A percentile compares a stretch with the other conserved stretches of the same genome.
Conservation (phyloP, 2,888 invertebrate species). For the Rhimphoctona megacephalus region DNA sequence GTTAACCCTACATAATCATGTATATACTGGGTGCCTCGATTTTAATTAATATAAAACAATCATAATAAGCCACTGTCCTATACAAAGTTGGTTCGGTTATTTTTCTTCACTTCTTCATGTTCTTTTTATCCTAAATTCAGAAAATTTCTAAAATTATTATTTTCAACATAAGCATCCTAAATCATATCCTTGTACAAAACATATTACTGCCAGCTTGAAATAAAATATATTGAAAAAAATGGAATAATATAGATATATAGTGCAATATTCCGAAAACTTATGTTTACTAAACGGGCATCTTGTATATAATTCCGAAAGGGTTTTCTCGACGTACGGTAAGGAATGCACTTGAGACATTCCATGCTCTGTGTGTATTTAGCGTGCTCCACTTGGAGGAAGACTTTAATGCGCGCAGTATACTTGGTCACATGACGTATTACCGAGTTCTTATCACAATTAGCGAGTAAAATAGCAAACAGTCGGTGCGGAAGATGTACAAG, state of each 20-base stretch:
- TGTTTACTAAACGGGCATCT: background rate
- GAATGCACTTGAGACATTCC: constrained; percentile 58
- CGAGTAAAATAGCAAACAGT: constrained; percentile 54
- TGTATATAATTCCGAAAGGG: constrained; percentile 12
- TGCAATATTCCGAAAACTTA: background rate
- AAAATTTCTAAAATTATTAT: background rate
- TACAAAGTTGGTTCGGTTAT: background rate
- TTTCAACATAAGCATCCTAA: background rate
- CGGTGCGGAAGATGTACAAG: constrained; percentile 50
- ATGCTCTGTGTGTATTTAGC: constrained; percentile 38
- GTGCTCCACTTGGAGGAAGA: constrained; percentile 30
- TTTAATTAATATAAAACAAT: background rate
- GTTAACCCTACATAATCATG: background rate
- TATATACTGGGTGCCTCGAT: background rate
- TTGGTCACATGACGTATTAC: constrained; percentile 49
- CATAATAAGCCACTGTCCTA: background rate
- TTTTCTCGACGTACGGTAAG: constrained; percentile 46
- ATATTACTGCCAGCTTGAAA: no score
- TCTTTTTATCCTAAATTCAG: no score
- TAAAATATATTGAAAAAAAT: background rate
- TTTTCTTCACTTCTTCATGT: background rate
- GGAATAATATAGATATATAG: background rate
- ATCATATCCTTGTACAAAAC: background rate
- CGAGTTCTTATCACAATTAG: constrained; percentile 63
- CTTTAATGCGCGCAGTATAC: constrained; percentile 43